Base-by-base conservation (phyloP, 2,888 invertebrate species). In the Phania funesta region DNA sequence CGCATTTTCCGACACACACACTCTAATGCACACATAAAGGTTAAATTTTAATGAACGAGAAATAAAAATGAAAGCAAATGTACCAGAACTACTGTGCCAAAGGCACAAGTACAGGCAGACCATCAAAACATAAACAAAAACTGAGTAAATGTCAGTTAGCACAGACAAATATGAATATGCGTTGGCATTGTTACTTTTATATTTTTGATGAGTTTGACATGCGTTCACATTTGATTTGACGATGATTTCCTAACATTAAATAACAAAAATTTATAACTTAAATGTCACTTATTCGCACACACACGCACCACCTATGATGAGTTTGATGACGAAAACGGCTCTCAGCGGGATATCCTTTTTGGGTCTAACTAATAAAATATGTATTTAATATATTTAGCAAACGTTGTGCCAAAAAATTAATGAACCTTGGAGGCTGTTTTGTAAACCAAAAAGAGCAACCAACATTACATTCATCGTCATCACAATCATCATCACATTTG, bases 191-290 rank as follows among this genome's bases (percentile, higher is more conserved):
- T 65, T 18, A 50, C 60, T 81, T 64, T 81, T 81, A 71, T 68
- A 88, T 85, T 86, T 90, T 91, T 91, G 91, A 91, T 91, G 90
- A 88, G 89, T 88, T 90, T 90, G 90, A 91, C 90, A 90, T 90
- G 90, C 90, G 90, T 88, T 90, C 89, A 86, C 90, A 91, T 91
- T 90, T 74, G 82, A 75, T 75, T 78, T 84, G 83, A 71, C 77
- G 68, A 73, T 64, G 75, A 79, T 77, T 75, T 78, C 56, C 73
- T 56, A 74, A 70, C 81, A 84, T 83, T 80, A 85, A 87, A 87
- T 86, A 87, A 87, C 86, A 87, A 88, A 88, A 88, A 88, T 88
- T 87, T 88, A 86, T 87, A 87, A 44, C 80, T 58, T 35, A 52
- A 62, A 76, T 76, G 52, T 52, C 79, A 79, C 64, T 84, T 58